Percentiles rank a stretch among this genome's conserved stretches.
Conservation (phyloP, 2,797 vertebrate genomes). For the Peromyscus nudipes region DNA sequence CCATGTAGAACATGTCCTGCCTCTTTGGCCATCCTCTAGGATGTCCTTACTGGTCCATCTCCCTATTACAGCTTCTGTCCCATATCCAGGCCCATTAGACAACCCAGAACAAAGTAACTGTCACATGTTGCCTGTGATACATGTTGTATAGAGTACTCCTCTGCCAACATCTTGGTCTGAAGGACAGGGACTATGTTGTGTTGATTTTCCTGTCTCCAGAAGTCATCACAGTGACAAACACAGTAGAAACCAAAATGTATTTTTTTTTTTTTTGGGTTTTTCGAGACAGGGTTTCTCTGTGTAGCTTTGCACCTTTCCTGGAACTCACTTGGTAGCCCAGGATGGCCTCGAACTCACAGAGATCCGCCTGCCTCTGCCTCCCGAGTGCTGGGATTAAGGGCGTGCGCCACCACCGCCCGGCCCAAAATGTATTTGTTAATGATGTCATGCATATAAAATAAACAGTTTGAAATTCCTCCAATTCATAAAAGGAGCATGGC, state of each 20-base stretch:
- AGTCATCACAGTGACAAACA: neutral
- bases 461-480: constrained; percentile 40
- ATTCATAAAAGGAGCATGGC: constrained; percentile 27
- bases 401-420: too few species aligned
- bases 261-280: too few species aligned
- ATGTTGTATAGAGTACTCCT: neutral
- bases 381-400: too few species aligned
- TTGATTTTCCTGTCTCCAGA: neutral
- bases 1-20: neutral
- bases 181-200: neutral
- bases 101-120: neutral
- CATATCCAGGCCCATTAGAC: neutral
- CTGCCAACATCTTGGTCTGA: neutral
- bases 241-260: neutral
- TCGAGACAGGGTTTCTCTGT: too few species aligned
- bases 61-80: neutral
- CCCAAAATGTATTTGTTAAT: too few species aligned
- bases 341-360: too few species aligned
- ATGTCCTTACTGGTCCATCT: too few species aligned
- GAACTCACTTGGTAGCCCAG: too few species aligned
- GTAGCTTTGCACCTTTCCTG: too few species aligned
- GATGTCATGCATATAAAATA: neutral
- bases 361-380: too few species aligned
- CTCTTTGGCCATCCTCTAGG: neutral
- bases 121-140: neutral